These are phyloP conservation scores for Drosophila stalkeri DNA, from an alignment of 2,888 invertebrate genomes.

Conservation along the genomic window DNA sequence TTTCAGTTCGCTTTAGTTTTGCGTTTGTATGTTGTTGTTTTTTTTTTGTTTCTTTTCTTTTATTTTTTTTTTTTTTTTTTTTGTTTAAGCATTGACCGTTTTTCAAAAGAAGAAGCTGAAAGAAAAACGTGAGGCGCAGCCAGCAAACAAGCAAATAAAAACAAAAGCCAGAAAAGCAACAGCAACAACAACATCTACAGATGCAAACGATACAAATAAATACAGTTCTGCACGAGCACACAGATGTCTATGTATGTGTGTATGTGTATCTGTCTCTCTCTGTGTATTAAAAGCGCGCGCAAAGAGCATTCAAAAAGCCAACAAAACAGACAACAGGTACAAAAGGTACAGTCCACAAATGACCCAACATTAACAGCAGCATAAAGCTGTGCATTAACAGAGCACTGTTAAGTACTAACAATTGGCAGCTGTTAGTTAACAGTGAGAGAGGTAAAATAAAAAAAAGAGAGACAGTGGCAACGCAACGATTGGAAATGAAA, in stretches of 20 bases:
- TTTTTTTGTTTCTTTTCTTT: background rate
- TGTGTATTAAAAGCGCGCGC: slow-evolving; percentile 70
- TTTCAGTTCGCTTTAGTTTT: slow-evolving; percentile 46
- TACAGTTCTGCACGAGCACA: slow-evolving; percentile 38
- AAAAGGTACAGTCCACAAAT: slow-evolving; percentile 74
- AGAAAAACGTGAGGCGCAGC: slow-evolving; percentile 68
- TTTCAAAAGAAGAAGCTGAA: slow-evolving; percentile 45
- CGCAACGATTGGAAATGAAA: slow-evolving; percentile 5
- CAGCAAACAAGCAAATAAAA: slow-evolving; percentile 40
- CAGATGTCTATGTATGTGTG: background rate
- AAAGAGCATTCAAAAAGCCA: slow-evolving; percentile 72
- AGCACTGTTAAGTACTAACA: slow-evolving; percentile 28
- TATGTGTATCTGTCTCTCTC: slow-evolving; percentile 12
- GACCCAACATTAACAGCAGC: slow-evolving; percentile 27
- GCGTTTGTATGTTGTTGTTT: slow-evolving; percentile 4
- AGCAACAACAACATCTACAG: slow-evolving; percentile 54
- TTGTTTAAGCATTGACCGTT: slow-evolving; percentile 57
- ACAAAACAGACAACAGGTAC: slow-evolving; percentile 71
- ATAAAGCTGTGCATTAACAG: slow-evolving; percentile 34
- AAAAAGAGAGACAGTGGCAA: background rate
- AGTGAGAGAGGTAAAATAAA: background rate
- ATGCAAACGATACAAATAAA: slow-evolving; percentile 53
- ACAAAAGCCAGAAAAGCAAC: slow-evolving; percentile 48
- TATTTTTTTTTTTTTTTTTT: slow-evolving; percentile 18
- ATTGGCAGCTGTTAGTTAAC: slow-evolving; percentile 28